phyloP scores from a whole-genome alignment of 2,888 invertebrate genomes.

The Spilarctia lutea region DNA sequence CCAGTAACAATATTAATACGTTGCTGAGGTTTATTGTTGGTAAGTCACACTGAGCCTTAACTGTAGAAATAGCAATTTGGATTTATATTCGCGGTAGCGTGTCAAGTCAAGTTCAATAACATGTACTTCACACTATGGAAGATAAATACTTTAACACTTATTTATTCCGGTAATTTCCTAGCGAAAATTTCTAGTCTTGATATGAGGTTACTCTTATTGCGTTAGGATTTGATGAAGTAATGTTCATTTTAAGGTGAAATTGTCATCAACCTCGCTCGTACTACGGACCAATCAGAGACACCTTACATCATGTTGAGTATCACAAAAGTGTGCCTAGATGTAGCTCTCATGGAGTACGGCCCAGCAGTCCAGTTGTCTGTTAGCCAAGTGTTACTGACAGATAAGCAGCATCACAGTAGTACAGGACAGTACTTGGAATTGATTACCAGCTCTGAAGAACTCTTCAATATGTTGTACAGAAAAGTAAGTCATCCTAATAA shows the following conservation, averaged over 20 bases:
- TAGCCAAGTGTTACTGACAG: conserved; percentile 84
- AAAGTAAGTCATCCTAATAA: conserved; percentile 84
- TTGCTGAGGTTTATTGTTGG: conserved; percentile 91
- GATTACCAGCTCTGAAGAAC: conserved; percentile 89
- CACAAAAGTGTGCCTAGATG: conserved; percentile 90
- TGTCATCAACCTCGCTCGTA: conserved; percentile 88
- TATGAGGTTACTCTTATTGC: neutral
- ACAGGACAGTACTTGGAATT: conserved; percentile 93
- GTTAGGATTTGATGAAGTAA: neutral
- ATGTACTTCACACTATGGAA: too few species aligned
- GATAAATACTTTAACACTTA: neutral
- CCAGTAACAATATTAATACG: conserved; percentile 90
- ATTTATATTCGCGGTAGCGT: too few species aligned
- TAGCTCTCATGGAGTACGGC: conserved; percentile 92
- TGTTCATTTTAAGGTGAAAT: conserved; percentile 79
- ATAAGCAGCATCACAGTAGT: conserved; percentile 91
- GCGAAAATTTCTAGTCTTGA: neutral
- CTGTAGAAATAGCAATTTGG: neutral
- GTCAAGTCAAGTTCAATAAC: too few species aligned
- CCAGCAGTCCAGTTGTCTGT: conserved; percentile 90
- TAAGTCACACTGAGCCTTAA: conserved; percentile 45
- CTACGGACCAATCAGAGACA: conserved; percentile 88
- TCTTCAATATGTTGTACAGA: conserved; percentile 91
- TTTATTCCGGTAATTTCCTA: too few species aligned
- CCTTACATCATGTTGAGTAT: conserved; percentile 92